Evolutionary conservation across 2,797 vertebrate genomes (phyloP), one percentile per base, ranked within the genome.

Genomic region (Haliaeetus vocifer): DNA sequence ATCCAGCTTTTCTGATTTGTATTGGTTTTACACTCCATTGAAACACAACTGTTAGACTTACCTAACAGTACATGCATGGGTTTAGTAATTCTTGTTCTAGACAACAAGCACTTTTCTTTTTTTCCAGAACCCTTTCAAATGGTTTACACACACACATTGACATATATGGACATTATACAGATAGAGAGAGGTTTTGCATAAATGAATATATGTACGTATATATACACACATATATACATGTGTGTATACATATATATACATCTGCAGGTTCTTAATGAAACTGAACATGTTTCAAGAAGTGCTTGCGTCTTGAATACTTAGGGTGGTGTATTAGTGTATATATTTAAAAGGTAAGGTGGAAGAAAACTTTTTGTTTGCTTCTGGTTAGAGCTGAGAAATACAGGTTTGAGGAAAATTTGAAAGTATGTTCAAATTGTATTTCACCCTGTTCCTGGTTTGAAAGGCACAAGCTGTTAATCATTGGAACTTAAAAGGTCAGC

Each of bases 401-500:
- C 2, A 80, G 61, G 35, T 80, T 89, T 81, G 83, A 72, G 84
- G 65, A 81, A 10, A 74, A 74, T 8, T 3, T 58, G 49, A 15
- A 73, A 70, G 49, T 80, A n/a, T 70, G 33, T 88, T 95, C 66
- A 58, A 63, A 33, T 67, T 75, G 40, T 76, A 26, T 87, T 88
- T 93, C 72, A 75, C 61, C 53, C 86, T 79, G 25, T 68, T 91
- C 81, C 86, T 86, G 75, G 28, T 94, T 92, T 90, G 66, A 83
- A 81, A 95, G 96, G 62, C 86, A 87, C 55, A 66, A 86, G 38
- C 47, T 86, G 38, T 74, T 88, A 49, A 59, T 52, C 65, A 15
- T 40, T 93, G 90, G 81, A 87, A 75, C 92, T 83, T 76, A n/a
- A 68, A 59, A 89, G 79, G 75, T 82, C 75, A 85, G 90, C 81